Base-by-base conservation (phyloP, 2,888 invertebrate species). In the Charanyca ferruginea region DNA sequence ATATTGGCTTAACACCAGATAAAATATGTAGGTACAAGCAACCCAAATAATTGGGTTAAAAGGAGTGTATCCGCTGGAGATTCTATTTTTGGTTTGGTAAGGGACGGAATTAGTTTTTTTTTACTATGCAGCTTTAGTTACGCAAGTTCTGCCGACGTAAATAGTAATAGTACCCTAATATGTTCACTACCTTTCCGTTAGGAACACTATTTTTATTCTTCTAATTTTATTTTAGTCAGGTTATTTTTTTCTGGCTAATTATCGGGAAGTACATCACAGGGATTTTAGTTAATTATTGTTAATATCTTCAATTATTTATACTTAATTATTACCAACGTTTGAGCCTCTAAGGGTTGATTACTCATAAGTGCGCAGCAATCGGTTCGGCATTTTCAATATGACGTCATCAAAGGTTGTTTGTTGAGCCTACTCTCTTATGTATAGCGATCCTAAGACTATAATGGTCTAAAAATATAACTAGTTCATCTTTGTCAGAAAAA, bases 121-220 rank as follows among this genome's bases (percentile, higher is more conserved):
- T 41, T 51, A 35, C 48, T 18, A 47, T 38, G 38, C 16, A 38
- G 49, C 20, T 53, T 58, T 16, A 23, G 32, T 28, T 42, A 13
- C 23, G 32, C 16, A 42, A 53, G 44, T 44, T 49, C 49, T 42
- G 5, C 2, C 8, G 48, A 42, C 73, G 65, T 66, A 67, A 60
- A 73, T 52, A 61, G 47, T 48, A 53, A 35, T 22, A 20, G 32
- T 54, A 74, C 54, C 59, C 41, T 60, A 32, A 55, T 67, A 41
- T 22, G 53, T 74, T n/a, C 3, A 38, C 38, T 16, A 58, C 41
- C 41, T 22, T 53, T 41, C 4, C 22, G 9, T 38, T 58, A 49
- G 9, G 11, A 49, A 57, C 6, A 9, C 23, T 57, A 20, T 57
- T 44, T n/a, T 64, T 41, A n/a, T 48, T 32, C 2, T 38, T 20